Evolutionary conservation across 2,888 invertebrate genomes (phyloP), one percentile per base, ranked within the genome.

Genomic region (Parnassius glacialis): DNA sequence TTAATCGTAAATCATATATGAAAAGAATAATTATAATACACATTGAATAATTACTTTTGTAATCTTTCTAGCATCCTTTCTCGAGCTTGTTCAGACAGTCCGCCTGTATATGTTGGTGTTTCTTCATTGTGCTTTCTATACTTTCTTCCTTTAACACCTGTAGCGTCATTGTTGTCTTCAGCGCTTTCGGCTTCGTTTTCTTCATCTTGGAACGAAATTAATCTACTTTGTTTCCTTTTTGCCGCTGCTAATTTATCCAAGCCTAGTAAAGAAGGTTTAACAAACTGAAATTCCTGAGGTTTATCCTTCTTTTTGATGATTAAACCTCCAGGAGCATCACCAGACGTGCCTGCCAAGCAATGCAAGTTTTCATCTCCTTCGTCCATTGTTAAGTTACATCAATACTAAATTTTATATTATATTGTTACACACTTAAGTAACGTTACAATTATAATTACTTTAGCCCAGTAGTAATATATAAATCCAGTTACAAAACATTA

Each of bases 41-140:
- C 50, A 47, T 7, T 44, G 10, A 43, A 51, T 48, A 43, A 52
- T 72, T 84, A 93, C 77, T 87, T 91, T 67, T 93, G 89, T 53
- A 94, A 87, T 66, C 95, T 92, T 74, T 95, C 94, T 44, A 95
- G 84, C 75, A 96, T 92, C 53, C 96, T 93, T 72, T 95, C 94
- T 62, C 95, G 92, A 0, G 96, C 97, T 78, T 94, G 94, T 62
- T 94, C 94, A 42, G 96, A 96, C 25, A 98, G 95, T 7, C 98
- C 98, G 5, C 98, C 98, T 0, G 98, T 97, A 76, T 98, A 95
- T 0, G 98, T 96, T 0, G 99, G 99, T 0, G 98, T 98, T 87
- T 99, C 98, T 74, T 95, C 95, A 72, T 95, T 94, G 11, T 95
- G 93, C 56, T 94, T 92, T 55, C 98, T 93, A 76, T 98, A 96